Base-by-base conservation (phyloP, 2,888 invertebrate species). In the Aproaerema taeniolella region DNA sequence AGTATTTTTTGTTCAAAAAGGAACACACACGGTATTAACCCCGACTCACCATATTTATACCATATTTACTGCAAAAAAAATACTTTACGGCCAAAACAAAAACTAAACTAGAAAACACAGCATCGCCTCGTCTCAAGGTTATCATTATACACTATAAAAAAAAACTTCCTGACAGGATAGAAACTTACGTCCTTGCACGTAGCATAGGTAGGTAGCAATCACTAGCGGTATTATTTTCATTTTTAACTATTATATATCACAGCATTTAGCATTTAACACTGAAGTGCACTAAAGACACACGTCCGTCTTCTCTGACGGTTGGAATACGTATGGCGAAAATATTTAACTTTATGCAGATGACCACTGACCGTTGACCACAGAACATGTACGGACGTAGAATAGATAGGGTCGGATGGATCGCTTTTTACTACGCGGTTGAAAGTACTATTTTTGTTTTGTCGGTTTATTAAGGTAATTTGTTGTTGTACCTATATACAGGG, bases 171-270 rank as follows among this genome's bases (percentile, higher is more conserved):
- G n/a, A 31, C 17, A 34, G 25, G 31, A 38, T 25, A 15, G 35
- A 45, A 46, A 55, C 55, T 55, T 45, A 55, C 55, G 55, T 46
- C 53, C 53, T 42, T 47, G 45, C 40, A 49, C 52, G 39, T 31
- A 39, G 39, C 47, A 50, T 31, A 50, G 31, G 34, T 45, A 51
- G 14, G 41, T 38, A 26, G 41, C 37, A 16, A 53, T 33, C 20
- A 49, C 15, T 39, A 43, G 39, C n/a, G 43, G 40, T 15, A 47
- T 30, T 15, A 46, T 5, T 30, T 40, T 39, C n/a, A 46, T 38
- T 1, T n/a, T 45, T 40, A 13, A 35, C 24, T 46, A 48, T 50
- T n/a, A 10, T 36, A 16, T 41, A 26, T 36, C 26, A 35, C 40
- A 30, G 17, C 25, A 38, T 35, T 13, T 29, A 33, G 20, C 7